Evolutionary conservation across 2,113 vertebrate species (phyloP), one percentile per base, ranked within the genome.

Genomic region (Limnothrissa miodon): DNA sequence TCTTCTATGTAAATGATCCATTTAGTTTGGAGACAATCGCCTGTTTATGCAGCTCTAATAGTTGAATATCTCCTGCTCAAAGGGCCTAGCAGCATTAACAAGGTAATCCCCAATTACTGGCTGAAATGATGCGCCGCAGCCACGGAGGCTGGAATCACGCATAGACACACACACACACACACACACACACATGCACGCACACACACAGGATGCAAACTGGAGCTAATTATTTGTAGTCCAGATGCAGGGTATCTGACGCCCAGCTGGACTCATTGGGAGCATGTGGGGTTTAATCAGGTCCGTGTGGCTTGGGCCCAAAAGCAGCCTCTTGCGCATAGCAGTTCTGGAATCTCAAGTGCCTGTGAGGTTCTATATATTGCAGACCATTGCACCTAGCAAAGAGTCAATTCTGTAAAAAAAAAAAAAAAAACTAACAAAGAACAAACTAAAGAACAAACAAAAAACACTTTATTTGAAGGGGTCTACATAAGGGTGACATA

Each of bases 91-190:
- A 74, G 66, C 85, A 85, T 88, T 82, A 86, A 62, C 56, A 86
- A 80, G 70, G 78, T 80, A 85, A 85, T 87, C 84, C 87, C 83
- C 81, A 88, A 88, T 88, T 87, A 88, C 79, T 44, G 53, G 39
- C 56, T 84, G 79, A 51, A 78, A 78, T 7, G n/a, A 78, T 83
- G 82, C 80, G 85, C 85, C 82, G 85, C 84, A 86, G 86, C 81
- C 82, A 51, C 78, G 33, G 10, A 74, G 66, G 66, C 66, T 21
- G 33, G 10, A 39, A 36, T 39, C 66, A 74, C 1, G 36, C 25
- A 33, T 29, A 36, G 29, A 36, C 25, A 33, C 66, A 74, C 13
- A 36, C 66, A 36, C 25, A 17, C 25, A 74, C 66, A 36, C 66
- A 74, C 66, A 74, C 48, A 81, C 51, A 45, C 83, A 45, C 29